Evolutionary conservation across 2,113 vertebrate species (phyloP).

Genomic region (Zootoca vivipara): DNA sequence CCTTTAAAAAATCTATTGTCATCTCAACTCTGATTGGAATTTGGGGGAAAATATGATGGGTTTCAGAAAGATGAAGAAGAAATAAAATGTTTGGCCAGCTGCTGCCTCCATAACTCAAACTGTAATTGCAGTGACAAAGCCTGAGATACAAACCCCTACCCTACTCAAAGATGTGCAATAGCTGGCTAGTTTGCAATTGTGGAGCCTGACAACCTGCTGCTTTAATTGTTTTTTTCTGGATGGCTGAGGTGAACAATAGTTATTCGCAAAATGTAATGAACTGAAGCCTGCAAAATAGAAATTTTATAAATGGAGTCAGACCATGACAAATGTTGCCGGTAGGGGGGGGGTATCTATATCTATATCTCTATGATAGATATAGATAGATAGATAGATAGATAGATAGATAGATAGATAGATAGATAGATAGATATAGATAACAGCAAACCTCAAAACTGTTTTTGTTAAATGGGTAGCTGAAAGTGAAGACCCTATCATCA

Average conservation of each 20-base stretch:
- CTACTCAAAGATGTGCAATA: neutral
- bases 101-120: neutral
- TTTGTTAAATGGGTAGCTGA: neutral
- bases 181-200: neutral
- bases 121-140: neutral
- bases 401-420: no score
- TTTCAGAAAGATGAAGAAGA: neutral
- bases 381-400: no score
- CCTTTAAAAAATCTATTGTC: neutral
- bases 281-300: neutral
- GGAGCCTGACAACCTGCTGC: conserved; percentile 16
- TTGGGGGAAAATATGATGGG: neutral
- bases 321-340: neutral
- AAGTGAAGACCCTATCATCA: neutral
- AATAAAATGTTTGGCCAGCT: neutral
- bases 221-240: conserved; percentile 21
- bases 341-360: no score
- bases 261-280: neutral
- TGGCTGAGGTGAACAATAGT: conserved; percentile 16
- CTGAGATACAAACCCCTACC: neutral
- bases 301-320: neutral
- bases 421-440: no score
- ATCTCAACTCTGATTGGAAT: neutral
- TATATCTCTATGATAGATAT: no score
- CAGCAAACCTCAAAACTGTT: neutral